phyloP scores from a whole-genome alignment of 2,113 vertebrate genomes.

The Otus sunia region DNA sequence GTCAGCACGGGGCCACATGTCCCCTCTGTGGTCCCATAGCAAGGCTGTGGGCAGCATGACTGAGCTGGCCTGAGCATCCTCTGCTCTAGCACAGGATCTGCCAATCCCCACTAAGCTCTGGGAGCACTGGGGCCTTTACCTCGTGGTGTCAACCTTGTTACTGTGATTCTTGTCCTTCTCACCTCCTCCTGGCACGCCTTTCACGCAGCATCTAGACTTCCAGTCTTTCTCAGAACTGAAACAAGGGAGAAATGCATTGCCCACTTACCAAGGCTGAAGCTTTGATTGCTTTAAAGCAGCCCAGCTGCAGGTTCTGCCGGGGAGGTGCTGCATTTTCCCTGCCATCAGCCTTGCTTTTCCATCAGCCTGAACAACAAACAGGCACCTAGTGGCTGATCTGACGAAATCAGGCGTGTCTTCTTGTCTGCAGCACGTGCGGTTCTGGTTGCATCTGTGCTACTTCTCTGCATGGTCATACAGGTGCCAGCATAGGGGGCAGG shows the following conservation, averaged over 20 bases:
- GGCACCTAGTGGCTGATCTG: not conserved
- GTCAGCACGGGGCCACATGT: fast-evolving
- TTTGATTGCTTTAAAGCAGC: not conserved
- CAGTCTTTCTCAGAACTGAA: not conserved
- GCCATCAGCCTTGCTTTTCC: not conserved
- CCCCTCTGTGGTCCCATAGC: not conserved
- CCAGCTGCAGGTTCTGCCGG: not conserved
- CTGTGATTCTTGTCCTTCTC: not conserved
- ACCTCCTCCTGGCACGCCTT: not conserved
- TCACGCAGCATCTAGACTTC: not conserved
- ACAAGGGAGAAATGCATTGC: not conserved
- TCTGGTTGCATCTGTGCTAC: not conserved
- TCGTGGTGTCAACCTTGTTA: not conserved
- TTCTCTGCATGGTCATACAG: fast-evolving
- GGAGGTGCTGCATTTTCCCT: not conserved
- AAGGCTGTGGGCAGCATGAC: not conserved
- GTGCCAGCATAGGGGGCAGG: not conserved
- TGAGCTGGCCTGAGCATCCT: not conserved
- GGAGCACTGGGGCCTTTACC: not conserved
- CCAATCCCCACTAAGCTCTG: not conserved
- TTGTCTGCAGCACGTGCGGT: fast-evolving
- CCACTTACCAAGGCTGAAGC: not conserved
- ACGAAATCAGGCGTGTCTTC: not conserved
- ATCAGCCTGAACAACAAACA: not conserved
- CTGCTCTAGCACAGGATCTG: not conserved